phyloP scores from a whole-genome alignment of 64 coral and sea anemone genomes.

The Dendrophyllia cribrosa region DNA sequence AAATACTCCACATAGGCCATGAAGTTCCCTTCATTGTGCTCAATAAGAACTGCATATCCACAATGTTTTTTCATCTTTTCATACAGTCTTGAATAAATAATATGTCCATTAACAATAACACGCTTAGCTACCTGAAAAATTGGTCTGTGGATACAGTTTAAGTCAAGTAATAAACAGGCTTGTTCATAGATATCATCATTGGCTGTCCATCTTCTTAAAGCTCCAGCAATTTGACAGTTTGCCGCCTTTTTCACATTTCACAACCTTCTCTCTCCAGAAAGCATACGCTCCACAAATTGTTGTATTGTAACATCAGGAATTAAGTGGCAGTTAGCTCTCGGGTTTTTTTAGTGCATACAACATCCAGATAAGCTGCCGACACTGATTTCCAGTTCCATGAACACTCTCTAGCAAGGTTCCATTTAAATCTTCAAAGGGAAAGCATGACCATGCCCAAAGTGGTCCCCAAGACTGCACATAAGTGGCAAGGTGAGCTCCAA shows the following conservation, averaged over 20 bases:
- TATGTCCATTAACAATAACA: conserved; percentile 39
- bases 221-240: conserved; percentile 48
- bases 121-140: conserved; percentile 22
- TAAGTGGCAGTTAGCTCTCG: conserved; percentile 3
- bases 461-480: conserved; percentile 33
- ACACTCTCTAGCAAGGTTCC: conserved; percentile 32
- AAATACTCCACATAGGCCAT: conserved; percentile 23
- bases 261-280: conserved; percentile 25
- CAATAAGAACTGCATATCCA: conserved; percentile 18
- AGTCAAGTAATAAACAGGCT: not conserved
- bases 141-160: not conserved
- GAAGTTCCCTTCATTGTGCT: not conserved
- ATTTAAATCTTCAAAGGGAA: conserved; percentile 54
- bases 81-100: conserved; percentile 48
- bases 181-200: conserved; percentile 17
- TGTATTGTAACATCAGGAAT: not conserved
- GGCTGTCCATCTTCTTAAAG: conserved; percentile 2
- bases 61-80: conserved; percentile 52
- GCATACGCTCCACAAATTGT: conserved; percentile 18
- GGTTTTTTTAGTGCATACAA: conserved; percentile 36
- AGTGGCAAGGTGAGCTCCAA: conserved; percentile 20
- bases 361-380: conserved; percentile 34
- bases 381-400: conserved; percentile 25
- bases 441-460: conserved; percentile 56
- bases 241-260: conserved; percentile 12